Evolutionary conservation across 2,888 invertebrate species (phyloP).

Genomic region (Harpalus rubripes): DNA sequence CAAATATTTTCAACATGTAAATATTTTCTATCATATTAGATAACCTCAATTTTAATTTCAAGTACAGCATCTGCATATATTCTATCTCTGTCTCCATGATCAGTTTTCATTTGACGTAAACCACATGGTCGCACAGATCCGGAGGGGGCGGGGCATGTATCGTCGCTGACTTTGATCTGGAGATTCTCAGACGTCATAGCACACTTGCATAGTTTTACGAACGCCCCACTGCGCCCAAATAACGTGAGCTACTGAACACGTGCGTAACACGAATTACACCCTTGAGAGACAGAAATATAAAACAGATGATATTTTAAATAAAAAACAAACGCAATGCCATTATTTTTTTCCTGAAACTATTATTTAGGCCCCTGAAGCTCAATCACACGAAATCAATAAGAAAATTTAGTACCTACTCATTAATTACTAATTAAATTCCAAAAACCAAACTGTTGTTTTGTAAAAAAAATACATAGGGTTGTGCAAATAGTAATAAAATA

Average conservation of each 20-base stretch:
- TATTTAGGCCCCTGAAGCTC: no score
- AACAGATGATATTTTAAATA: neutral
- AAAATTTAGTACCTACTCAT: no score
- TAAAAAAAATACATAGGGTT: no score
- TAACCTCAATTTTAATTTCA: neutral
- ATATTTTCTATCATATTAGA: neutral
- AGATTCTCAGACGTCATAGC: conserved; percentile 32
- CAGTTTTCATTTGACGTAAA: conserved; percentile 44
- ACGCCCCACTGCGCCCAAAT: conserved; percentile 9
- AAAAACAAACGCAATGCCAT: no score
- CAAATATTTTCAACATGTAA: neutral
- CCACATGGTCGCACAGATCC: conserved; percentile 33
- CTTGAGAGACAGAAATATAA: neutral
- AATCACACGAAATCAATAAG: no score
- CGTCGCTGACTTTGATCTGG: conserved; percentile 44
- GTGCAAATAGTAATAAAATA: no score
- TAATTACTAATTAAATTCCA: no score
- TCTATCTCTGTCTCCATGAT: neutral
- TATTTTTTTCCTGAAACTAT: no score
- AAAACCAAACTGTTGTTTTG: no score
- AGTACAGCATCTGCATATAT: conserved; percentile 11
- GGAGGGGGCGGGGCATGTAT: neutral
- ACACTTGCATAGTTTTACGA: neutral
- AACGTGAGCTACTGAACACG: conserved; percentile 13
- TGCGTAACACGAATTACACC: conserved; percentile 14